Evolutionary conservation across 2,113 vertebrate genomes (phyloP), one percentile per base, ranked within the genome.

Genomic region (Xyrauchen texanus): DNA sequence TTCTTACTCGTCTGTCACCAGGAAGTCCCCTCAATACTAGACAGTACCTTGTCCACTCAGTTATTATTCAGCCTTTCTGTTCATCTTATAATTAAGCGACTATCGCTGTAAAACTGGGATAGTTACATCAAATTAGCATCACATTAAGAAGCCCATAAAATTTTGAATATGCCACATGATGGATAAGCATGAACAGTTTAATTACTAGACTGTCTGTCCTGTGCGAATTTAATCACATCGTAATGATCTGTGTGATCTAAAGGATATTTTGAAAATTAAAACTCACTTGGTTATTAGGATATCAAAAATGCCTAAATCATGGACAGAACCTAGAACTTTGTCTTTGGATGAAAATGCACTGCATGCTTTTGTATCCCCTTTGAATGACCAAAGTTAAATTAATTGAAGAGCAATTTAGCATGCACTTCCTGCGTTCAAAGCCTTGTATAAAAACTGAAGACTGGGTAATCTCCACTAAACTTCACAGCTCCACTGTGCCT

Each of bases 381-480:
- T n/a, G n/a, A 72, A 58, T 55, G 42, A 60, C 67, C 53, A 81
- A 60, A 61, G 74, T 71, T 34, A 67, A 88, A 84, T 85, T 87
- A 90, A 91, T 89, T 67, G 76, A 72, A 87, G 77, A 77, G 80
- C n/a, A 63, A 42, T 1, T 52, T 79, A 82, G 68, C 84, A 87
- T 88, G 87, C 83, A 88, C 88, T 90, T 91, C 89, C 90, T 90
- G 87, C 85, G 86, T 91, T 92, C 86, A 92, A 92, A 91, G 86
- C 79, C 82, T 84, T 82, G 53, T 83, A 86, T 85, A 83, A 85
- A 76, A 81, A 34, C 58, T 21, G 82, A 81, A 86, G 86, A 83
- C 83, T 79, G 85, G 84, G 86, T 90, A 58, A 86, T 89, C 86
- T 87, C 6, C 16, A 87, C 85, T 86, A 79, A 88, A 90, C 90